Conservation (phyloP, 2,113 vertebrate species). For the Mystacornis crossleyi region DNA sequence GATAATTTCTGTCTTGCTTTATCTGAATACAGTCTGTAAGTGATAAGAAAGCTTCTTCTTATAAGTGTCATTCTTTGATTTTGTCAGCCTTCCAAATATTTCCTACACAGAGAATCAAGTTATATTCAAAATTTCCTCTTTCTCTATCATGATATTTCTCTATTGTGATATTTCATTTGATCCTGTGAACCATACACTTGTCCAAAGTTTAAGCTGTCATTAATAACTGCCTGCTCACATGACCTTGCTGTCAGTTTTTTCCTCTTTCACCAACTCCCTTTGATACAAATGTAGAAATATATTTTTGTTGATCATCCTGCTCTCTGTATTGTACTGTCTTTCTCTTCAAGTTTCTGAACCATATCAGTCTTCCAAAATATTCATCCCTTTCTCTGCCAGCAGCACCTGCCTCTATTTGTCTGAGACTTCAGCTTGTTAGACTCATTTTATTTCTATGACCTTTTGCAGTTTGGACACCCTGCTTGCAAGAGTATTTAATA, state of each 20-base stretch:
- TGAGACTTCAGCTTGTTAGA: not conserved
- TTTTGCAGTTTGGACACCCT: not conserved
- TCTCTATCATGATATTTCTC: not conserved
- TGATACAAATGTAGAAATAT: not conserved
- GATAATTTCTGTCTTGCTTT: not conserved
- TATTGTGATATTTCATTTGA: not conserved
- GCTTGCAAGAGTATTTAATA: not conserved
- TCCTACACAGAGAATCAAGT: not conserved
- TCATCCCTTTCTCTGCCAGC: not conserved
- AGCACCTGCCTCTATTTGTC: not conserved
- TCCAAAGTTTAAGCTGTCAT: not conserved
- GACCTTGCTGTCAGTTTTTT: not conserved
- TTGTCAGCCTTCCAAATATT: not conserved
- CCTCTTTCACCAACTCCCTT: not conserved
- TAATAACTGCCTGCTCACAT: not conserved
- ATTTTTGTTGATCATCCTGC: not conserved
- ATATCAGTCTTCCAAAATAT: not conserved
- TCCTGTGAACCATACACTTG: not conserved
- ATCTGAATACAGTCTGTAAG: not conserved
- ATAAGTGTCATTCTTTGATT: not conserved
- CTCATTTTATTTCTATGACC: not conserved
- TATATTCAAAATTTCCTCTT: not conserved
- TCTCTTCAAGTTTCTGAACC: not conserved
- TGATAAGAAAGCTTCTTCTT: not conserved
- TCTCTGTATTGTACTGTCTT: not conserved